Conservation (phyloP, 1,140 invertebrate species). For the Zaprionus nigranus region DNA sequence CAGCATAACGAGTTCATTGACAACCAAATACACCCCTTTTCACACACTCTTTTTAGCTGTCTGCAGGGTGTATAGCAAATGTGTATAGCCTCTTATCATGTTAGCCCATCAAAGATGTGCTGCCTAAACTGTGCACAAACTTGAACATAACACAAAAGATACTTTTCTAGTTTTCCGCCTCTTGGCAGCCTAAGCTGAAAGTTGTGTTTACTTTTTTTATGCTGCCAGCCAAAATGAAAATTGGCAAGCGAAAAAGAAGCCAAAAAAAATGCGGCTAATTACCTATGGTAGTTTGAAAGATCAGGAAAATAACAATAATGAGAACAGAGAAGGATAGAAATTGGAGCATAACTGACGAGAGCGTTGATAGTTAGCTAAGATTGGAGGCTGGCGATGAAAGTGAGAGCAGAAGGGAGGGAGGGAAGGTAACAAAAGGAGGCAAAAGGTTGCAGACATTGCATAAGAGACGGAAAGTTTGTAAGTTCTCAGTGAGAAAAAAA, state of each 20-base stretch:
- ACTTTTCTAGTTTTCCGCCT: constrained; percentile 9
- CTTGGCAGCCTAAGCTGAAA: constrained; percentile 24
- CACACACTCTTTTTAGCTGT: not conserved
- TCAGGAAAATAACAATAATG: not conserved
- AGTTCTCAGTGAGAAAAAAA: constrained; percentile 55
- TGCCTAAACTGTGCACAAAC: not conserved
- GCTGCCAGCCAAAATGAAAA: constrained; percentile 10
- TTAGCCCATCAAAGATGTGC: not conserved
- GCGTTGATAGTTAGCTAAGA: constrained; percentile 21
- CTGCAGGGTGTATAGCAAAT: not conserved
- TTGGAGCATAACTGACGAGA: constrained; percentile 60
- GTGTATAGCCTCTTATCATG: not conserved
- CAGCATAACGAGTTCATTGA: not conserved
- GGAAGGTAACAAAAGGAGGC: not conserved
- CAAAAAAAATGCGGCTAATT: constrained; percentile 37
- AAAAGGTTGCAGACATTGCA: constrained; percentile 50
- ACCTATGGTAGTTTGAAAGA: not conserved
- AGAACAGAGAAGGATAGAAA: constrained; percentile 21
- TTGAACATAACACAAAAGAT: not conserved
- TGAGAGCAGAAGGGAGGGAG: constrained; percentile 40
- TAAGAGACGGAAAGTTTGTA: constrained; percentile 43
- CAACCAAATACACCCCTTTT: not conserved
- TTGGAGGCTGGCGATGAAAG: constrained; percentile 39
- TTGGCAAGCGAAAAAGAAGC: constrained; percentile 33
- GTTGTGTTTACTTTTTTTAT: constrained; percentile 19